phyloP scores from a whole-genome alignment of 2,888 invertebrate species.

The Halocaridina rubra region DNA sequence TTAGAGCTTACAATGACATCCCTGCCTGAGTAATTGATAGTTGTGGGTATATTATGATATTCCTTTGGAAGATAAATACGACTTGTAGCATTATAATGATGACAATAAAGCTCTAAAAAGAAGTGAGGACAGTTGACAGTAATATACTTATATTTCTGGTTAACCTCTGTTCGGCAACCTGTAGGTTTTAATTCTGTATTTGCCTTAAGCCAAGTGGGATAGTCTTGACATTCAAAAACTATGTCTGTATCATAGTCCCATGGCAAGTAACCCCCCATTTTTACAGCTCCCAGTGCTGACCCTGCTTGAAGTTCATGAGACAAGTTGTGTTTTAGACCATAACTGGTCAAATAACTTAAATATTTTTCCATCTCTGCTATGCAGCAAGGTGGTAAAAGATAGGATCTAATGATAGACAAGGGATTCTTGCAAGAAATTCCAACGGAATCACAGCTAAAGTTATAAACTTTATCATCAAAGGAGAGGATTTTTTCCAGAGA shows the following conservation, averaged over 20 bases:
- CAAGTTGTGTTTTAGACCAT: constrained; percentile 64
- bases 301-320: constrained; percentile 67
- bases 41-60: constrained; percentile 64
- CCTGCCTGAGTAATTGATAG: constrained; percentile 65
- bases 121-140: neutral
- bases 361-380: constrained; percentile 65
- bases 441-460: constrained; percentile 12
- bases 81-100: neutral
- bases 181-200: constrained; percentile 6
- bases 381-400: constrained; percentile 66
- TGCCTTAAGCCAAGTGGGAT: neutral
- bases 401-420: constrained; percentile 10
- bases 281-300: constrained; percentile 67
- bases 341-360: constrained; percentile 64
- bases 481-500: neutral
- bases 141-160: neutral
- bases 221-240: constrained; percentile 61
- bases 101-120: neutral
- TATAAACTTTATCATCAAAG: neutral
- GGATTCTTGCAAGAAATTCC: constrained; percentile 3
- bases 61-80: constrained; percentile 49
- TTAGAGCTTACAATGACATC: constrained; percentile 66
- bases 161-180: constrained; percentile 2
- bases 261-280: constrained; percentile 66
- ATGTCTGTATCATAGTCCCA: constrained; percentile 68